A percentile compares a stretch with the other conserved stretches of the same genome.
Conservation (phyloP, 1,140 invertebrate species). For the Philopotamus ludificatus region DNA sequence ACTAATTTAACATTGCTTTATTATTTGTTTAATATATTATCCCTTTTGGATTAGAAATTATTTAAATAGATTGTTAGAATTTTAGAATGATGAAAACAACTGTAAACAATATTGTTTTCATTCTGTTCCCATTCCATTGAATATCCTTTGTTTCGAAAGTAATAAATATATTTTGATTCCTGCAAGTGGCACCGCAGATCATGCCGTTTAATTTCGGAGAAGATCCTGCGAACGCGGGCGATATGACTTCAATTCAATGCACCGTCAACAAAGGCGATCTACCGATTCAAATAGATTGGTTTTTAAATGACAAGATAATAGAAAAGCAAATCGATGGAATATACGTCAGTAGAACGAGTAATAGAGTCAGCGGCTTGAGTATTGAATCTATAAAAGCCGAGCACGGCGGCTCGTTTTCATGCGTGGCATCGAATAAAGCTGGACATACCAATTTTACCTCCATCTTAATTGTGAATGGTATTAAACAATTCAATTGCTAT, state of each 20-base stretch:
- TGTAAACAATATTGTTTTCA: background rate
- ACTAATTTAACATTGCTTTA: background rate
- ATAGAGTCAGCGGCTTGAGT: conserved; percentile 59
- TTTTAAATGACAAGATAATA: conserved; percentile 53
- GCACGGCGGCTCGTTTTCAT: conserved; percentile 73
- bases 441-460: conserved; percentile 63
- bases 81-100: background rate
- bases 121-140: background rate
- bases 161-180: conserved; percentile 10
- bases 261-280: conserved; percentile 72
- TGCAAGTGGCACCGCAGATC: conserved; percentile 65
- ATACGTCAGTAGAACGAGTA: conserved; percentile 54
- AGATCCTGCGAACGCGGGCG: conserved; percentile 60
- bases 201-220: conserved; percentile 66
- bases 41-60: too few relatives aligned
- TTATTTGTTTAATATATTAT: too few relatives aligned
- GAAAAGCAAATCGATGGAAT: conserved; percentile 46
- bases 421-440: conserved; percentile 65
- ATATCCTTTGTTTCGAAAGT: background rate
- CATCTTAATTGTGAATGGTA: conserved; percentile 66
- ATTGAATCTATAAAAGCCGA: conserved; percentile 60
- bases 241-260: conserved; percentile 61
- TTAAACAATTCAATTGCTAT: conserved; percentile 47
- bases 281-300: conserved; percentile 71
- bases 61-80: background rate